phyloP scores from a whole-genome alignment of 1,140 invertebrate genomes.

The Listronotus oregonensis region DNA sequence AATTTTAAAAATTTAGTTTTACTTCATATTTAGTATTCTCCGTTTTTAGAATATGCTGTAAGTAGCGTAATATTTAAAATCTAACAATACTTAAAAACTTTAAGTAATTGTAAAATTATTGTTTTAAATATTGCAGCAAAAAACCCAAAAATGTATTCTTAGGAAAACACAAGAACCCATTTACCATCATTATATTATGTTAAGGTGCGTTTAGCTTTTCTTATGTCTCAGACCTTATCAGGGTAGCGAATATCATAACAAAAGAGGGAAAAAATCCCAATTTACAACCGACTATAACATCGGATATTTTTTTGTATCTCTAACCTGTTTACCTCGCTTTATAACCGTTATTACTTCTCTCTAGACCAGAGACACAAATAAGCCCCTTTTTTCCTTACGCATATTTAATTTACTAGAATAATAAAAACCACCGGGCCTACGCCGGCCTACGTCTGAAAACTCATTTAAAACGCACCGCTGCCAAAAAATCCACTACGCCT shows the following conservation, averaged over 20 bases:
- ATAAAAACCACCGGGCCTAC: constrained; percentile 29
- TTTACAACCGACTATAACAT: constrained; percentile 24
- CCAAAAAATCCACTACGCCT: background rate
- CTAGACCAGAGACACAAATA: constrained; percentile 21
- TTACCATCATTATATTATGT: no score
- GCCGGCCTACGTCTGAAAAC: constrained; percentile 19
- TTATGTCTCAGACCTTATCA: no score
- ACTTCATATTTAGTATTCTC: no score
- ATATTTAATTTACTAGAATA: constrained; percentile 31
- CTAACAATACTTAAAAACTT: no score
- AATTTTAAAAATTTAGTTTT: no score
- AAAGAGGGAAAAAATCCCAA: constrained; percentile 27
- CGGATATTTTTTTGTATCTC: constrained; percentile 25
- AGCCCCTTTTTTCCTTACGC: constrained; percentile 23
- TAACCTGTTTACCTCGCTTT: constrained; percentile 22
- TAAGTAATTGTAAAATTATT: no score
- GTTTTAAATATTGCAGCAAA: no score
- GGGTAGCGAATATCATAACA: constrained; percentile 17
- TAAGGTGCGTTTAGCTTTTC: no score
- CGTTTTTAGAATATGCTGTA: no score
- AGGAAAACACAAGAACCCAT: no score
- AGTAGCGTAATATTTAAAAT: no score
- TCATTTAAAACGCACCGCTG: constrained; percentile 25
- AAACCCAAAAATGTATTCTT: no score
- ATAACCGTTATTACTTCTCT: constrained; percentile 26